phyloP scores from a whole-genome alignment of 2,888 invertebrate genomes.

The Melipona bicolor region DNA sequence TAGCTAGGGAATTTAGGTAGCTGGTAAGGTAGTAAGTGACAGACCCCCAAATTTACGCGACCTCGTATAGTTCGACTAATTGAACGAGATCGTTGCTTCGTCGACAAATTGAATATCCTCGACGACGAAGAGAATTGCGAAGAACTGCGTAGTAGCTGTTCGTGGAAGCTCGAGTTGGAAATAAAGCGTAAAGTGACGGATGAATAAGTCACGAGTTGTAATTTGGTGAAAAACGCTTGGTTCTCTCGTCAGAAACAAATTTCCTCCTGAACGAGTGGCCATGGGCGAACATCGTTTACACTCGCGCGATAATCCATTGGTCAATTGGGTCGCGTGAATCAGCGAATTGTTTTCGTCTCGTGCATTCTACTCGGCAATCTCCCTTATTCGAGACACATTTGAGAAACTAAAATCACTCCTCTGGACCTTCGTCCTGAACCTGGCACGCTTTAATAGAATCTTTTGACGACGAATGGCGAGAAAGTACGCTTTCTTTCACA shows the following conservation, averaged over 20 bases:
- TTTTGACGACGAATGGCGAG: background rate
- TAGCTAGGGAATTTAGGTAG: too few relatives aligned
- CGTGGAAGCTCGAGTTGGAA: background rate
- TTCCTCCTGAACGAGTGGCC: constrained; percentile 24
- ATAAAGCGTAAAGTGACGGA: background rate
- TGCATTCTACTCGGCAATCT: background rate
- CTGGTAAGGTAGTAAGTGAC: background rate
- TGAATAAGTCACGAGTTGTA: rapidly evolving
- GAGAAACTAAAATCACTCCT: background rate
- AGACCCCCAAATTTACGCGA: background rate
- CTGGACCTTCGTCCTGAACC: background rate
- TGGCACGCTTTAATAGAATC: background rate
- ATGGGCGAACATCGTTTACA: constrained; percentile 5
- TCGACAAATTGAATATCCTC: background rate
- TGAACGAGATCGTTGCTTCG: background rate
- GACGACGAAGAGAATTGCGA: background rate
- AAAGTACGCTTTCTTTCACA: background rate
- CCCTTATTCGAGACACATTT: background rate
- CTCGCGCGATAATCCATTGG: constrained; percentile 13
- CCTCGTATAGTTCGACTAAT: background rate
- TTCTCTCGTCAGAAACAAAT: background rate
- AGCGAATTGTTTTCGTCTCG: constrained; percentile 7
- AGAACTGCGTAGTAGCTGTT: background rate
- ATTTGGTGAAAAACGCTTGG: background rate
- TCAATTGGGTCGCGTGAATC: constrained; percentile 28